Evolutionary conservation across 1,140 invertebrate species (phyloP).

Genomic region (Melipona quadrifasciata): DNA sequence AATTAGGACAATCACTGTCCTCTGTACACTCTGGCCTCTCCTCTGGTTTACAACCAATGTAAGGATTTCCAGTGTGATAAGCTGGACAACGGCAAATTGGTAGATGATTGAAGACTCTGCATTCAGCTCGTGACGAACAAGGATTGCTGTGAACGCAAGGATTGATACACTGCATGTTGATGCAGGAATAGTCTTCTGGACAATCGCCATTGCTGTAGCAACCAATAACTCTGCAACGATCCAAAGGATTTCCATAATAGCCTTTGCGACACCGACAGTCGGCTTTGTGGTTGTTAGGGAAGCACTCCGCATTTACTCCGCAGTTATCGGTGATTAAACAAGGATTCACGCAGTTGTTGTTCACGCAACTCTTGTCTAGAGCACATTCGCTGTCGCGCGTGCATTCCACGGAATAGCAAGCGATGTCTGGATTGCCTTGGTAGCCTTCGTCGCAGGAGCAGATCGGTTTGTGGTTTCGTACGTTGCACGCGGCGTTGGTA

Average conservation of each 20-base stretch:
- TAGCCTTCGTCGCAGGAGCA: slow-evolving; percentile 92
- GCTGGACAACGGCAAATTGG: slow-evolving; percentile 91
- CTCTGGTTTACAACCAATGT: slow-evolving; percentile 88
- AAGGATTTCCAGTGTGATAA: slow-evolving; percentile 89
- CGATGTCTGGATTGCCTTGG: slow-evolving; percentile 92
- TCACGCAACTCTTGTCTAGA: slow-evolving; percentile 90
- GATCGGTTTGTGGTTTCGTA: slow-evolving; percentile 91
- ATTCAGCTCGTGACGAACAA: slow-evolving; percentile 90
- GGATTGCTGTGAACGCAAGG: slow-evolving; percentile 91
- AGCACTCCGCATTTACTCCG: slow-evolving; percentile 92
- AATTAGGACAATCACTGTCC: slow-evolving; percentile 91
- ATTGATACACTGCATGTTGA: slow-evolving; percentile 92
- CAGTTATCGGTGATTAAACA: slow-evolving; percentile 90
- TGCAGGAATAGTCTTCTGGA: slow-evolving; percentile 91
- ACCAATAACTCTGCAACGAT: slow-evolving; percentile 90
- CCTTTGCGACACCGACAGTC: slow-evolving; percentile 91
- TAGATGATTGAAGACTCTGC: slow-evolving; percentile 90
- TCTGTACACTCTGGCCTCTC: slow-evolving; percentile 88
- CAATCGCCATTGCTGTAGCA: slow-evolving; percentile 95
- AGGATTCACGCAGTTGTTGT: slow-evolving; percentile 92
- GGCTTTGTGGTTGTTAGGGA: slow-evolving; percentile 87
- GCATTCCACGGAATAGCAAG: slow-evolving; percentile 90
- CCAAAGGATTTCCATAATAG: slow-evolving; percentile 90
- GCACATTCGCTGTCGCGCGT: slow-evolving; percentile 90
- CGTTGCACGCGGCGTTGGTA: slow-evolving; percentile 90